Conservation (phyloP, 2,888 invertebrate species). For the Spisula subtruncata region DNA sequence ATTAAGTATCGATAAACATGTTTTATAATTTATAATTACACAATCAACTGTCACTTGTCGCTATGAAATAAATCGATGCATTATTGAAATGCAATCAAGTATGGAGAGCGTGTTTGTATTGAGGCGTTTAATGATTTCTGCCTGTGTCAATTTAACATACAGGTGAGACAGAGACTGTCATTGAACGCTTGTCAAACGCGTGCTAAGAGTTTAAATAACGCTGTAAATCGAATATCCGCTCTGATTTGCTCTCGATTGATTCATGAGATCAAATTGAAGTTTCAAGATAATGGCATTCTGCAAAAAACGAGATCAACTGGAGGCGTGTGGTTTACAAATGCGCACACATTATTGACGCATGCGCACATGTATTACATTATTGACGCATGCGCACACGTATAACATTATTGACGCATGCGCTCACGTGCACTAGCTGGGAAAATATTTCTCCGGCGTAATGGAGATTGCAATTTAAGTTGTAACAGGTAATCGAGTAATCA, state of each 20-base stretch:
- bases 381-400: no score
- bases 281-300: neutral
- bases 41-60: neutral
- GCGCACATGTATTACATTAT: no score
- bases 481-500: no score
- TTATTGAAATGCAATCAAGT: constrained; percentile 21
- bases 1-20: neutral
- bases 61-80: neutral
- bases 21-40: constrained; percentile 14
- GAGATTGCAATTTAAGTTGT: no score
- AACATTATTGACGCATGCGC: no score
- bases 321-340: no score
- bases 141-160: constrained; percentile 11
- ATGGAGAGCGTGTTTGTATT: neutral
- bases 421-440: no score
- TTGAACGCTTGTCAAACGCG: neutral
- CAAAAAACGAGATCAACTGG: neutral
- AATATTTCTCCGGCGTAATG: no score
- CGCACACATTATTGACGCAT: no score
- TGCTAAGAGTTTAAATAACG: neutral
- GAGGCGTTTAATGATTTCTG: constrained; percentile 1
- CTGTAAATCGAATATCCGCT: neutral
- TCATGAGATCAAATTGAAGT: neutral
- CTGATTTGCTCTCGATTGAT: neutral
- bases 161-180: constrained; percentile 4